phyloP scores from a whole-genome alignment of 2,888 invertebrate genomes.

The Chloroclysta siterata region DNA sequence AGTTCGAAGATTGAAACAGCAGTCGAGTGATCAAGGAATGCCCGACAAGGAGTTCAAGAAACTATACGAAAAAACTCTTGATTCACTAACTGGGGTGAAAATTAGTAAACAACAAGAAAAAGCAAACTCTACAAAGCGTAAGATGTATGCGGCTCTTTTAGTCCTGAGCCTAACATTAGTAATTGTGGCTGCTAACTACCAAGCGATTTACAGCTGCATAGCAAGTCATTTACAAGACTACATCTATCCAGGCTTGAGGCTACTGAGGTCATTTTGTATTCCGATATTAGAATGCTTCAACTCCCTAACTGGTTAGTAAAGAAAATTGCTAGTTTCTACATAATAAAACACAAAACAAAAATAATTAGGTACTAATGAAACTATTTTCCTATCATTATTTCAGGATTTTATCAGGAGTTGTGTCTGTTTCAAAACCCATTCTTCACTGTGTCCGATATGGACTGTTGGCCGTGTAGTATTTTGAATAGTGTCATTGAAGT shows the following conservation, averaged over 20 bases:
- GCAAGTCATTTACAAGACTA: slow-evolving; percentile 90
- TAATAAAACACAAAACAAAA: no score
- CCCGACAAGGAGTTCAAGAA: slow-evolving; percentile 86
- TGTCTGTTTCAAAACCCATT: slow-evolving; percentile 94
- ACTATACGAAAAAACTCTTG: slow-evolving; percentile 79
- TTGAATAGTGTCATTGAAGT: slow-evolving; percentile 88
- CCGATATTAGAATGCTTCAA: slow-evolving; percentile 91
- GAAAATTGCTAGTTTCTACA: neutral
- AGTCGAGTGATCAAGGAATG: slow-evolving; percentile 85
- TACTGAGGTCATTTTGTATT: slow-evolving; percentile 89
- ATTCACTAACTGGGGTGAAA: slow-evolving; percentile 50
- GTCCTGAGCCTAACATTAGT: slow-evolving; percentile 47
- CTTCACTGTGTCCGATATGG: slow-evolving; percentile 92
- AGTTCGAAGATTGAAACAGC: slow-evolving; percentile 83
- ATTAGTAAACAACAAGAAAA: neutral
- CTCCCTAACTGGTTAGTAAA: slow-evolving; percentile 88
- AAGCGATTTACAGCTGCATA: slow-evolving; percentile 85
- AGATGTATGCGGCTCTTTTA: slow-evolving; percentile 15
- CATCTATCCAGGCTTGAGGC: slow-evolving; percentile 92
- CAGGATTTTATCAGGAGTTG: slow-evolving; percentile 93
- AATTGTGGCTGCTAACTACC: slow-evolving; percentile 76
- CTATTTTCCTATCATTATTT: slow-evolving; percentile 45
- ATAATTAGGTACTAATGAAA: no score
- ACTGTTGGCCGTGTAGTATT: slow-evolving; percentile 92
- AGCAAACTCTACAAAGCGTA: neutral